phyloP scores from a whole-genome alignment of 2,888 invertebrate species.

The Endomychus coccineus region DNA sequence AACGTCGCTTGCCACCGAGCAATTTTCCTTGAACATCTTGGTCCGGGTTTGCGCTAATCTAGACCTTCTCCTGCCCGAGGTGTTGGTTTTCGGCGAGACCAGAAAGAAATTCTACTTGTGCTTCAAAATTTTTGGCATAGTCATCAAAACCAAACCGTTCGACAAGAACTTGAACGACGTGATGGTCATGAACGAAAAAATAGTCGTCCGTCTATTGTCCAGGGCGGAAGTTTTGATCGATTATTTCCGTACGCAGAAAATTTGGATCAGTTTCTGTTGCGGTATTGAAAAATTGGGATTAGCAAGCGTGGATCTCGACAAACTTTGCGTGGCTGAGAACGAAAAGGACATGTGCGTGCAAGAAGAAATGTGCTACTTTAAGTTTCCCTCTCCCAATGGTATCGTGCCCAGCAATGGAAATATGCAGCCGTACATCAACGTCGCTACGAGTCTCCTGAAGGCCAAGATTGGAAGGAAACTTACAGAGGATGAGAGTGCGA shows the following conservation, averaged over 20 bases:
- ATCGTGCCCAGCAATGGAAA: constrained; percentile 28
- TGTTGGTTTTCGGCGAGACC: constrained; percentile 33
- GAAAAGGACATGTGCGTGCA: constrained; percentile 9
- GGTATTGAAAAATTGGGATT: constrained; percentile 33
- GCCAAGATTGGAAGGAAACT: constrained; percentile 5
- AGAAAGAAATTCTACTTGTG: constrained; percentile 34
- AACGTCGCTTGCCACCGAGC: constrained; percentile 35
- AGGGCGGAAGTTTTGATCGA: constrained; percentile 28
- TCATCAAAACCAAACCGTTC: constrained; percentile 38
- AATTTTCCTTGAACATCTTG: constrained; percentile 51
- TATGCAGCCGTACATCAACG: constrained; percentile 30
- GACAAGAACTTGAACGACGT: constrained; percentile 33
- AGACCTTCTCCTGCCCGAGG: constrained; percentile 44
- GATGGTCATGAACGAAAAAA: constrained; percentile 36
- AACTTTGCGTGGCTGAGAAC: constrained; percentile 8
- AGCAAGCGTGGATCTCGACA: constrained; percentile 28
- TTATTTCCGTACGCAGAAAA: constrained; percentile 33
- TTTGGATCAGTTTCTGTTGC: constrained; percentile 33
- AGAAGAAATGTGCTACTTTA: constrained; percentile 28
- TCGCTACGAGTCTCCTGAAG: constrained; percentile 23
- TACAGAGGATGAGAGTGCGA: constrained; percentile 7
- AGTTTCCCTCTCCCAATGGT: constrained; percentile 30
- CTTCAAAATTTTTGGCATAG: constrained; percentile 37
- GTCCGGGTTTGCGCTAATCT: constrained; percentile 52
- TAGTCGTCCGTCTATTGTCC: constrained; percentile 32